Conservation (phyloP, 2,113 vertebrate genomes). For the Rhombomys opimus region DNA sequence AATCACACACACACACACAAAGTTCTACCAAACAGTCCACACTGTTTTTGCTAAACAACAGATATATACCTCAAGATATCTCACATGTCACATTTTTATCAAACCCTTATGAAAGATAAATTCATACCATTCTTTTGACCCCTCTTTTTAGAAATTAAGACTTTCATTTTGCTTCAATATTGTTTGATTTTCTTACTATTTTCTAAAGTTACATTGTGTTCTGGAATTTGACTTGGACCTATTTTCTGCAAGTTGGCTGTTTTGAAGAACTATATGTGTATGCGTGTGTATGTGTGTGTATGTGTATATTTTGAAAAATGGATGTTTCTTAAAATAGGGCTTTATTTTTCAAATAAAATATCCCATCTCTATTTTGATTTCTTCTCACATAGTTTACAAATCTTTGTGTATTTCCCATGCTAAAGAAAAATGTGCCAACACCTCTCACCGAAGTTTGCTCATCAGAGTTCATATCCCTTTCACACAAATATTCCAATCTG, state of each 20-base stretch:
- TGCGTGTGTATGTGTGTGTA: neutral
- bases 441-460: conserved; percentile 13
- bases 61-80: conserved; percentile 56
- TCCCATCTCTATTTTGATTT: conserved; percentile 75
- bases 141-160: neutral
- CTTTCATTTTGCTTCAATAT: conserved; percentile 62
- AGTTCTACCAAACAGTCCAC: conserved; percentile 56
- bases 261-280: conserved; percentile 11
- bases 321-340: conserved; percentile 83
- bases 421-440: conserved; percentile 17
- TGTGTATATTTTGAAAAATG: conserved; percentile 27
- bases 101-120: conserved; percentile 41
- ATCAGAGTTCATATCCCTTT: conserved; percentile 38
- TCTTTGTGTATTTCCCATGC: neutral
- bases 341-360: conserved; percentile 80
- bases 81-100: neutral
- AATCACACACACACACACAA: neutral
- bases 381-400: conserved; percentile 55
- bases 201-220: conserved; percentile 52
- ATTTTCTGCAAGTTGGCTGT: conserved; percentile 57
- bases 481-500: conserved; percentile 36
- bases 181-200: conserved; percentile 62
- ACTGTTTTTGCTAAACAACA: conserved; percentile 46
- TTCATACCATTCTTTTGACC: conserved; percentile 15
- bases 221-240: conserved; percentile 45